These are phyloP conservation scores for Upupa epops DNA, from an alignment of 2,113 vertebrate genomes.

Conservation along the genomic window DNA sequence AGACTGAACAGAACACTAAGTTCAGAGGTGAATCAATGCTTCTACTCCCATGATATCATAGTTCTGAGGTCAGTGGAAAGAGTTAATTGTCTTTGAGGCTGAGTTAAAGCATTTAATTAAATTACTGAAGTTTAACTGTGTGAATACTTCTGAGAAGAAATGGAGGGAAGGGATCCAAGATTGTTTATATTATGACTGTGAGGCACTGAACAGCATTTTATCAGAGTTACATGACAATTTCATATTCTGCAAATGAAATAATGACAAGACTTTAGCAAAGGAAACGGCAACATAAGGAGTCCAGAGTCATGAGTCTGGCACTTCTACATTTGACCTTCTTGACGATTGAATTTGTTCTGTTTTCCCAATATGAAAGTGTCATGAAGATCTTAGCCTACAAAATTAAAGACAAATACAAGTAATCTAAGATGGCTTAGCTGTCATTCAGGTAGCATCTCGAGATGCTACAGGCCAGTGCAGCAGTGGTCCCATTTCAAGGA, in stretches of 20 bases:
- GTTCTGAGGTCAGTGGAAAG: background rate
- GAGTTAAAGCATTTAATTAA: background rate
- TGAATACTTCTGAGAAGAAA: background rate
- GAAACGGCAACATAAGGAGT: background rate
- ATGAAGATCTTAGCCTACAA: background rate
- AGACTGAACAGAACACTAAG: background rate
- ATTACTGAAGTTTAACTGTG: background rate
- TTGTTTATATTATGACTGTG: background rate
- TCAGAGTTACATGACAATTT: background rate
- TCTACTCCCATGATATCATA: background rate
- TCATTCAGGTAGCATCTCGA: background rate
- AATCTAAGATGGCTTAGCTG: background rate
- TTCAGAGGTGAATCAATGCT: background rate
- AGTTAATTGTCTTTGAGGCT: background rate
- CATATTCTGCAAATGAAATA: background rate
- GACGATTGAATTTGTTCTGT: background rate
- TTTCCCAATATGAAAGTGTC: background rate
- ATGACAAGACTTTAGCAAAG: background rate
- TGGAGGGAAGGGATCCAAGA: background rate
- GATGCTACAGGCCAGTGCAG: background rate
- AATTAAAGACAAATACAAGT: slow-evolving; percentile 10
- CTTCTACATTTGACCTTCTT: background rate
- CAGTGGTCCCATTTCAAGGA: background rate
- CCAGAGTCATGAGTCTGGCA: background rate
- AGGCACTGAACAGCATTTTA: accelerated